These are phyloP conservation scores for Trissolcus japonicus DNA, from an alignment of 2,888 invertebrate genomes.

Conservation along the genomic window DNA sequence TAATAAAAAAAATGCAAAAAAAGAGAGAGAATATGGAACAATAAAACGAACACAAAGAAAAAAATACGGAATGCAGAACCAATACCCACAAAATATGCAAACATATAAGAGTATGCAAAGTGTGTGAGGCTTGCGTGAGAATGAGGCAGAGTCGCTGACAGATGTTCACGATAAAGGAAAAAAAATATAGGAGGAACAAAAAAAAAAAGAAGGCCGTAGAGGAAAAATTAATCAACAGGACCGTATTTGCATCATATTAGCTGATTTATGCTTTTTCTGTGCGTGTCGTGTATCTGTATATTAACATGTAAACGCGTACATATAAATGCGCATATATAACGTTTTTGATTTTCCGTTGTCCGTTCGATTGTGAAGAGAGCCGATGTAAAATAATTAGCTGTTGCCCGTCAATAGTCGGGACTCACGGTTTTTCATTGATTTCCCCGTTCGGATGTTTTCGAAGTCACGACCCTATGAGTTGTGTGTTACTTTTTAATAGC, in stretches of 20 bases:
- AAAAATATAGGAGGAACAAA: background rate
- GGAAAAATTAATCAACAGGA: conserved; percentile 8
- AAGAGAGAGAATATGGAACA: no score
- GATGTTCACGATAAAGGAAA: background rate
- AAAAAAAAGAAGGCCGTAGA: conserved; percentile 4
- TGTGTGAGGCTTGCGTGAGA: conserved; percentile 18
- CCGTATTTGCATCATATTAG: conserved; percentile 28
- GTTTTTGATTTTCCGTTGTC: conserved; percentile 1
- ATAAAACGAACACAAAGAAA: no score
- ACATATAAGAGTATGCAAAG: conserved; percentile 8
- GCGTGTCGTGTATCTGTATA: conserved; percentile 64
- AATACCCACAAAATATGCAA: background rate
- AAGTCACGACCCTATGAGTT: conserved; percentile 1
- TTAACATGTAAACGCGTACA: conserved; percentile 52
- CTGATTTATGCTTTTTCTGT: conserved; percentile 67
- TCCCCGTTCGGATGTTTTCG: background rate
- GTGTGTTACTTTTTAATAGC: background rate
- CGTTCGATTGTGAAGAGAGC: conserved; percentile 13
- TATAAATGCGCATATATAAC: conserved; percentile 50
- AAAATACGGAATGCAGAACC: no score
- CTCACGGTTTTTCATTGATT: background rate
- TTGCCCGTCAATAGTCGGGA: background rate
- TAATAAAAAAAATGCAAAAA: conserved; percentile 15
- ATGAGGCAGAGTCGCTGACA: background rate
- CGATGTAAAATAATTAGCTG: background rate